Base-by-base conservation (phyloP, 2,113 vertebrate genomes). In the Amazona guildingii region DNA sequence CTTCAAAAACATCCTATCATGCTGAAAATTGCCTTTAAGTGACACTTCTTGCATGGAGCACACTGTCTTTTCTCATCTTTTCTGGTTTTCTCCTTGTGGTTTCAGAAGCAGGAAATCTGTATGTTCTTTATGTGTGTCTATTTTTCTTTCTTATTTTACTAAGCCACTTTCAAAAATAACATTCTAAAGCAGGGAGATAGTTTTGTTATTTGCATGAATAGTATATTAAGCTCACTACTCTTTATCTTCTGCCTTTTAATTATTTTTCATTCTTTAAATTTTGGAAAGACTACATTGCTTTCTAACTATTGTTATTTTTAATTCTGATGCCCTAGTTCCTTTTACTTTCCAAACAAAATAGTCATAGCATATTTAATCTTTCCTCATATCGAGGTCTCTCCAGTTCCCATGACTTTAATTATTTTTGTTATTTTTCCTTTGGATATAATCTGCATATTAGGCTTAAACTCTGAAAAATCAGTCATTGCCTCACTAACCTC, bases 271-370 rank as follows among this genome's bases (percentile, higher is more conserved):
- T 86, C 88, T 90, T 95, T 54, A 90, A 21, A 77, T 93, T 96
- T 94, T 90, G 73, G 61, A 90, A 95, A 41, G 35, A 83, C 74
- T 80, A 43, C 41, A 67, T 68, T 80, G 55, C 92, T 94, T 86
- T 90, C 61, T 93, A 93, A 61, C 14, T 96, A 72, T 94, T 95
- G 82, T 96, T 96, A 93, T 96, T 96, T 93, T 96, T 93, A 94
- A 92, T 97, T 92, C 92, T 83, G 76, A 67, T 92, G 80, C 49
- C 55, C 79, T 90, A 57, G 59, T 95, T 97, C 76, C 89, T 80
- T 96, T 90, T 80, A 72, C 88, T 88, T 93, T 95, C 90, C 93
- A 97, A 92, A 93, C 46, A 95, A 97, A 97, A 96, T 95, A 96
- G 88, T 86, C 1, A 0, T 25, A 75, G 76, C 83, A 92, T 91